Percentiles rank a stretch among this genome's conserved stretches.
phyloP scores from a whole-genome alignment of 2,113 vertebrate genomes.

The Osmerus eperlanus region DNA sequence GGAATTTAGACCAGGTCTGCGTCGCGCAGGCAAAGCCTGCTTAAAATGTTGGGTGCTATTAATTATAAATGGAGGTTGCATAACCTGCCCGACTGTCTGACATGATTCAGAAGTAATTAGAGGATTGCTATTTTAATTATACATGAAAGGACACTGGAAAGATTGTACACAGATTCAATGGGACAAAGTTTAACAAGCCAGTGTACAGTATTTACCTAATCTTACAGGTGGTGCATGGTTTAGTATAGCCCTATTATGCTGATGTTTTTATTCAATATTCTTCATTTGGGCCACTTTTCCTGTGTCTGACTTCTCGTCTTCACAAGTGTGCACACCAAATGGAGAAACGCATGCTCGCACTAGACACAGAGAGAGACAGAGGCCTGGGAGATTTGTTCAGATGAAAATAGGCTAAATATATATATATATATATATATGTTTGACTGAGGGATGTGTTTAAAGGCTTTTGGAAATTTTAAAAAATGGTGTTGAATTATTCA shows the following conservation, averaged over 20 bases:
- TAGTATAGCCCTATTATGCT: too few species aligned
- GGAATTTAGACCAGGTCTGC: not conserved
- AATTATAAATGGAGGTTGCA: slow-evolving; percentile 27
- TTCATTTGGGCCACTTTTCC: too few species aligned
- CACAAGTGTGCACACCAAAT: too few species aligned
- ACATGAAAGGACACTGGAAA: slow-evolving; percentile 55
- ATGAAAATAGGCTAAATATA: too few species aligned
- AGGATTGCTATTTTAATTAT: slow-evolving; percentile 65
- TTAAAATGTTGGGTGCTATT: not conserved
- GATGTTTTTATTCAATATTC: too few species aligned
- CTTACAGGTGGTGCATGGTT: too few species aligned
- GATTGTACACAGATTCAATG: not conserved
- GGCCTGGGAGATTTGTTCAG: too few species aligned
- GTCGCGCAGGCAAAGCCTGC: not conserved
- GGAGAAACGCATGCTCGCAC: too few species aligned
- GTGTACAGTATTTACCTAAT: too few species aligned
- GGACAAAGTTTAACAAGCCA: not conserved
- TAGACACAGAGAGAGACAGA: too few species aligned
- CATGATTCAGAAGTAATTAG: slow-evolving; percentile 66
- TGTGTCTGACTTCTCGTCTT: too few species aligned
- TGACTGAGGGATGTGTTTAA: not conserved
- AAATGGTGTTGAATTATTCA: slow-evolving; percentile 14
- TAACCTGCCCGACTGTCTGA: slow-evolving; percentile 35
- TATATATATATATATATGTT: too few species aligned
- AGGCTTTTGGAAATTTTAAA: not conserved